Base-by-base conservation (phyloP, 2,113 vertebrate genomes). In the Sciurus niger region DNA sequence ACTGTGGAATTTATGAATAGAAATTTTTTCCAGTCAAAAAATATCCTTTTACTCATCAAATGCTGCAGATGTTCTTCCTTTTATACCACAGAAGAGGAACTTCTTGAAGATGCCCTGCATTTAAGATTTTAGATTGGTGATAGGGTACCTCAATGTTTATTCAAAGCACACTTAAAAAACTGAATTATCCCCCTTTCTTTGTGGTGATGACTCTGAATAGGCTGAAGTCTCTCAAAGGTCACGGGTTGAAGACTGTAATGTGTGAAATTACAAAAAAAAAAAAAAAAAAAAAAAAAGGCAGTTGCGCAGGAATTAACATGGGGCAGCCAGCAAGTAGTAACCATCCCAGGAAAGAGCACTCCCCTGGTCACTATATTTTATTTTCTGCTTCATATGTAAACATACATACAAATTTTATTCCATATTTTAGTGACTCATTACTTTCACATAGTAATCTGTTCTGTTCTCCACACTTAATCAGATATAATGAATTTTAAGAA, bases 151-250 rank as follows among this genome's bases (percentile, higher is more conserved):
- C 30, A 25, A 79, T 20, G 37, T 95, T 82, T 46, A 78, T 72
- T 65, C n/a, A 74, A 86, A 82, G 14, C 4, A 17, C 70, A 37
- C 37, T 84, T 86, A 25, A 73, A 89, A 96, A 93, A 7, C 3
- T 55, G 30, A 92, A 58, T 43, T 89, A 91, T 70, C 17, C 18
- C 16, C 46, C 95, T 88, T 89, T 67, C 28, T 84, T 89, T 73
- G 32, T 20, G 9, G 6, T 48, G 78, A 37, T 90, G 70, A 90
- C 60, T 67, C 14, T 85, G 30, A 90, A 1, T 76, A 28, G 46
- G 68, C 46, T 92, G 87, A 87, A 76, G 22, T 83, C 60, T 88
- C 34, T 65, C 10, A 63, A 95, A 95, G 13, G 24, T 65, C 43
- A 84, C 32, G 80, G 53, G 32, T 48, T 96, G 96, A 78, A 90